Base-by-base conservation (phyloP, 2,113 vertebrate genomes). In the Cyphotilapia sp. region DNA sequence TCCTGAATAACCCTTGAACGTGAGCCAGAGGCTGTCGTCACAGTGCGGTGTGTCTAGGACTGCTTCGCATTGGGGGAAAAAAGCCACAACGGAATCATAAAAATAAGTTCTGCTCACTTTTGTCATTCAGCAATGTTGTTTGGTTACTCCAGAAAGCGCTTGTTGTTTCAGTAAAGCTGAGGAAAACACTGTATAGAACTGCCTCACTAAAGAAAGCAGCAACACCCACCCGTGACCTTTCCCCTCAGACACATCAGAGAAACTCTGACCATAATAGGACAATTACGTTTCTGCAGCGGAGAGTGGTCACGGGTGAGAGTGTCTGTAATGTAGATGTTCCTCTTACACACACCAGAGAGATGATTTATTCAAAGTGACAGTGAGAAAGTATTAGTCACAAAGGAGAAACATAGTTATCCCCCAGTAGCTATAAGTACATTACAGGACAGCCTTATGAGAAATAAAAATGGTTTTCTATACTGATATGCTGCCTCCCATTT, bases 391-490 rank as follows among this genome's bases (percentile, higher is more conserved):
- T 92, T 92, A 93, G 89, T 91, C 92, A 90, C 87, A 87, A 81
- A 84, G 71, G 88, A 92, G 87, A 90, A 88, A 90, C 87, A 91
- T 93, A 93, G 91, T 94, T 93, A 93, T 91, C 88, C 93, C 90
- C 93, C 92, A 92, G 90, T 95, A 96, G 94, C 94, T 94, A 93
- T 92, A 91, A 95, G 90, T 90, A 92, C 92, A 93, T 94, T 93
- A 94, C 94, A 94, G 89, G 92, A 94, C 93, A 93, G 93, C 93
- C 95, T 96, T 96, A 96, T 95, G 94, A 94, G 94, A 95, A 96
- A 95, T 95, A 95, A 96, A 94, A 94, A 92, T 90, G 89, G 84
- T 96, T 96, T 97, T 96, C 94, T 96, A 97, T 94, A 95, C 90
- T 91, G 86, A 95, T 84, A 90, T 82, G 82, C 88, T 87, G 94